Evolutionary conservation across 2,888 invertebrate species (phyloP).

Genomic region (Azorinus chamasolen): DNA sequence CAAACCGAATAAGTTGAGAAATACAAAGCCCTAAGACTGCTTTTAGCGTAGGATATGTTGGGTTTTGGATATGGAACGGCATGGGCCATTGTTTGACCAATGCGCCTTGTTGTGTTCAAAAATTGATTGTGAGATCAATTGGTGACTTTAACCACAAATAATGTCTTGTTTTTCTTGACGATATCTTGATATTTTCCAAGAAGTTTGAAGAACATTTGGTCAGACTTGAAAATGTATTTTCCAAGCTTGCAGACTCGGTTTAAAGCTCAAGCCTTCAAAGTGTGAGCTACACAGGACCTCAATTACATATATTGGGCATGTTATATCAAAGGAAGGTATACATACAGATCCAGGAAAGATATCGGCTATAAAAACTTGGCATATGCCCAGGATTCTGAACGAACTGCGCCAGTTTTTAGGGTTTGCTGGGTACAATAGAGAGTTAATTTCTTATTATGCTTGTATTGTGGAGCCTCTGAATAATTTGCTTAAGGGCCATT

Average conservation of each 20-base stretch:
- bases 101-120: slow-evolving; percentile 26
- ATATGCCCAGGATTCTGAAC: slow-evolving; percentile 16
- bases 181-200: slow-evolving; percentile 11
- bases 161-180: slow-evolving; percentile 31
- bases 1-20: no score
- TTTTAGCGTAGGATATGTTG: slow-evolving; percentile 14
- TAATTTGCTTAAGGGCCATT: slow-evolving; percentile 19
- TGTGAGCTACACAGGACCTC: slow-evolving; percentile 34
- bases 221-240: no score
- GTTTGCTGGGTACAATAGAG: slow-evolving; percentile 31
- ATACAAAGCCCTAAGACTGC: slow-evolving; percentile 28
- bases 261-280: slow-evolving; percentile 47
- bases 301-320: slow-evolving; percentile 36
- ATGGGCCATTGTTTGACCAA: slow-evolving; percentile 22
- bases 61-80: slow-evolving; percentile 25
- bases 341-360: slow-evolving; percentile 40
- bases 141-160: slow-evolving; percentile 35
- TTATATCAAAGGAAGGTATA: slow-evolving; percentile 26
- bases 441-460: slow-evolving; percentile 18
- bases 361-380: slow-evolving; percentile 24
- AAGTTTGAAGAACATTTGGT: slow-evolving; percentile 10
- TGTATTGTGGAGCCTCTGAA: slow-evolving; percentile 14
- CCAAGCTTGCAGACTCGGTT: slow-evolving; percentile 3
- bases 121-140: slow-evolving; percentile 29
- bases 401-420: slow-evolving; percentile 36